Percentiles rank a stretch among this genome's conserved stretches.
Evolutionary conservation across 1,140 invertebrate genomes (phyloP).

Genomic region (Halyomorpha halys): DNA sequence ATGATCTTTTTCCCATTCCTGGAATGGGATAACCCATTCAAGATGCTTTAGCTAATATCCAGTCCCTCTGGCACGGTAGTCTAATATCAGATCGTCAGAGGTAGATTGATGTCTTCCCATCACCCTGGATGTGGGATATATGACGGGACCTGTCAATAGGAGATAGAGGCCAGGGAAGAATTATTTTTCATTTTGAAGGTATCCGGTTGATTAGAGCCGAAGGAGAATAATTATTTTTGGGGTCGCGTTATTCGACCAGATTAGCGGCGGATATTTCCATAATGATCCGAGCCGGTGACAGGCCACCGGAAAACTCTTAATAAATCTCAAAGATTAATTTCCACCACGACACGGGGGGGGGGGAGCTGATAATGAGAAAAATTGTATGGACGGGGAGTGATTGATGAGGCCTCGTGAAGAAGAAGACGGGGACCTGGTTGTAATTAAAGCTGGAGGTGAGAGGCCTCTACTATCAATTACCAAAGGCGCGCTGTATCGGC

Average conservation of each 20-base stretch:
- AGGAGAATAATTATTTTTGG: slow-evolving; percentile 1
- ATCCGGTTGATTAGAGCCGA: not conserved
- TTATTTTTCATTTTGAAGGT: slow-evolving; percentile 7
- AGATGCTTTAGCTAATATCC: too few species aligned
- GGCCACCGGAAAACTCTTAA: not conserved
- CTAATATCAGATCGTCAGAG: not conserved
- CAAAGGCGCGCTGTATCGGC: too few species aligned
- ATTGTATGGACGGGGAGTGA: slow-evolving; percentile 10
- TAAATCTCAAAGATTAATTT: slow-evolving; percentile 14
- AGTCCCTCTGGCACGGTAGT: too few species aligned
- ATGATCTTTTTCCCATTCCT: too few species aligned
- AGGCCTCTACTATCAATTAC: too few species aligned
- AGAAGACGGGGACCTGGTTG: too few species aligned
- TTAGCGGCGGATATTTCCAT: slow-evolving; percentile 7
- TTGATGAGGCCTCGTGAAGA: not conserved
- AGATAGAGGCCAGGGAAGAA: not conserved
- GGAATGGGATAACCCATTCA: too few species aligned
- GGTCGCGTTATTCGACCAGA: not conserved
- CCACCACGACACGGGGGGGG: not conserved
- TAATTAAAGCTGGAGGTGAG: not conserved
- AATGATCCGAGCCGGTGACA: slow-evolving; percentile 2
- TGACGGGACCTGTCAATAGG: not conserved
- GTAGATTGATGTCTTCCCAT: not conserved
- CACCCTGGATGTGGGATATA: not conserved
- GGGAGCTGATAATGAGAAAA: slow-evolving; percentile 7